Conservation (phyloP, 2,113 vertebrate genomes). For the Polypterus senegalus region DNA sequence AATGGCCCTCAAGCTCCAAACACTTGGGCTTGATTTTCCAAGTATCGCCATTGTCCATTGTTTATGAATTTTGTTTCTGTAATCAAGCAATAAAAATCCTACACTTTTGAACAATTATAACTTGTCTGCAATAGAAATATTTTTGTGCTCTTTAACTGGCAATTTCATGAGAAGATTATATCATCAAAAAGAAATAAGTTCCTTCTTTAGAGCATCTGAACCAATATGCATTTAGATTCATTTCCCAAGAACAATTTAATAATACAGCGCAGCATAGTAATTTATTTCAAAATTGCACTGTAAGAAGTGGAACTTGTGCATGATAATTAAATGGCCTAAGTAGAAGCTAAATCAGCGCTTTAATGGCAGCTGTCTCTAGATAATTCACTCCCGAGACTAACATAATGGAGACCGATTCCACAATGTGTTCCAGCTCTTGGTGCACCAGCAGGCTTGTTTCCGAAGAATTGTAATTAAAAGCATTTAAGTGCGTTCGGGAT, state of each 20-base stretch:
- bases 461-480: not conserved
- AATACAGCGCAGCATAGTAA: not conserved
- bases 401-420: too few species aligned
- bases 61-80: too few species aligned
- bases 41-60: too few species aligned
- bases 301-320: not conserved
- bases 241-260: not conserved
- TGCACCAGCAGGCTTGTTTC: not conserved
- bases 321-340: not conserved
- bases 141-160: not conserved
- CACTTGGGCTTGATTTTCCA: too few species aligned
- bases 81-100: too few species aligned
- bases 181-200: not conserved
- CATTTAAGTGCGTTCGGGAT: not conserved
- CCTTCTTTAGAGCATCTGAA: not conserved
- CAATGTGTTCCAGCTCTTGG: too few species aligned
- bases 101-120: too few species aligned
- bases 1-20: too few species aligned
- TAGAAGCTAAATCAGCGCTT: not conserved
- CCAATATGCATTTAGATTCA: not conserved
- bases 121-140: not conserved
- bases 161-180: not conserved
- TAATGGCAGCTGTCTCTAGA: too few species aligned
- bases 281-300: not conserved
- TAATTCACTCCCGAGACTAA: too few species aligned